These are phyloP conservation scores for Drosophila borborema DNA, from an alignment of 2,888 invertebrate genomes.

Conservation along the genomic window DNA sequence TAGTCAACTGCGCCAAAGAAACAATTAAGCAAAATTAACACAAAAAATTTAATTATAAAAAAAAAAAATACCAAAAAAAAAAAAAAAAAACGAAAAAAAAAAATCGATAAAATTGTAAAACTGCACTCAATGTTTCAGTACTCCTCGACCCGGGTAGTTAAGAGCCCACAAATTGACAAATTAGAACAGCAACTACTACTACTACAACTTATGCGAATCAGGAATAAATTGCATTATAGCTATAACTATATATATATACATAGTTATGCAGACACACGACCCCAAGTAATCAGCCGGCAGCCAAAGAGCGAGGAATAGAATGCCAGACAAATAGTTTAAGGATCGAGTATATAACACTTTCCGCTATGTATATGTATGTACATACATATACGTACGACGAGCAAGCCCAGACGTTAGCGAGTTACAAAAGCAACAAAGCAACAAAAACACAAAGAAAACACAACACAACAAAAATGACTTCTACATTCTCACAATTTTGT, in stretches of 20 bases:
- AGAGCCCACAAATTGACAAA: slow-evolving; percentile 30
- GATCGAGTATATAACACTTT: slow-evolving; percentile 44
- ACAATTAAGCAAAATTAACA: slow-evolving; percentile 60
- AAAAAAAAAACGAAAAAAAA: slow-evolving; percentile 37
- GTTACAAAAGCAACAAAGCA: slow-evolving; percentile 34
- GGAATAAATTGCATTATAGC: slow-evolving; percentile 67
- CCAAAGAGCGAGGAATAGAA: slow-evolving; percentile 47
- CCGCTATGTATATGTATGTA: slow-evolving; percentile 24
- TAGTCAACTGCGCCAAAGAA: slow-evolving; percentile 68
- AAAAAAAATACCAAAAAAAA: slow-evolving; percentile 21
- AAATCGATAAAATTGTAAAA: slow-evolving; percentile 71
- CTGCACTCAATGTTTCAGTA: slow-evolving; percentile 75
- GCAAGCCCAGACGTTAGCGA: slow-evolving; percentile 23
- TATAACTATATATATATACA: slow-evolving; percentile 38
- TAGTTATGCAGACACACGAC: slow-evolving; percentile 9
- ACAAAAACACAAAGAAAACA: slow-evolving; percentile 35
- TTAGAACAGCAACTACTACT: slow-evolving; percentile 44
- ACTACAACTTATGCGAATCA: slow-evolving; percentile 58
- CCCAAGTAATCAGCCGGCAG: slow-evolving; percentile 58
- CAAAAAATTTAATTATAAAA: slow-evolving; percentile 42
- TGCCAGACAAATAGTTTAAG: slow-evolving; percentile 62
- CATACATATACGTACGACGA: slow-evolving; percentile 18
- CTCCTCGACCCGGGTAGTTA: slow-evolving; percentile 37
- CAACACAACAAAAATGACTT: slow-evolving; percentile 65
- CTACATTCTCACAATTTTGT: slow-evolving; percentile 81